Conservation (phyloP, 64 coral and sea anemone genomes). For the Montipora cactus region DNA sequence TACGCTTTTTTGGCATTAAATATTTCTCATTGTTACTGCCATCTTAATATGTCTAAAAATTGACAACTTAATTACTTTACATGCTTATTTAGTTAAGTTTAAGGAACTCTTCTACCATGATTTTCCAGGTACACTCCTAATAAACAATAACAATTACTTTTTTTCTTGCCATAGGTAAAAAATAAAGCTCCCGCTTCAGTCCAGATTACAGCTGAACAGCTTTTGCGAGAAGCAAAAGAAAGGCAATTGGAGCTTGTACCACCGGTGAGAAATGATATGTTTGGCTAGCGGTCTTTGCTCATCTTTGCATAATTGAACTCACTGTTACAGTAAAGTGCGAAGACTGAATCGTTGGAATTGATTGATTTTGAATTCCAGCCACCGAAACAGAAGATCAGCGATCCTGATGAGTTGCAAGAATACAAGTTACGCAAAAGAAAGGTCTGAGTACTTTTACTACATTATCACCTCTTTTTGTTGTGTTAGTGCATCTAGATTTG, state of each 20-base stretch:
- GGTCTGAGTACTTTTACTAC: constrained; percentile 13
- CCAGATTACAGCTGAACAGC: constrained; percentile 97
- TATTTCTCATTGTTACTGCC: background rate
- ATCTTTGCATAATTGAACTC: too few species aligned
- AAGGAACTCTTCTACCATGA: too few species aligned
- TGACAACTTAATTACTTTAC: background rate
- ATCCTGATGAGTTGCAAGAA: constrained; percentile 97
- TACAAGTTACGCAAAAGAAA: constrained; percentile 99
- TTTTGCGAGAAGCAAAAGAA: constrained; percentile 96
- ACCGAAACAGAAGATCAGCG: constrained; percentile 98
- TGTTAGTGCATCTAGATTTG: too few species aligned
- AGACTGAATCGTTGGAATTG: background rate
- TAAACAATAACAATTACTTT: background rate
- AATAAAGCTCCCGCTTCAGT: constrained; percentile 96
- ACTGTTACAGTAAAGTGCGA: background rate
- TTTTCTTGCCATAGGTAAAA: constrained; percentile 75
- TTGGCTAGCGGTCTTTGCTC: too few species aligned
- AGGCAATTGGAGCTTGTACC: constrained; percentile 89
- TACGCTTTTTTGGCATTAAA: background rate
- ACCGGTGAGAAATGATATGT: constrained; percentile 67
- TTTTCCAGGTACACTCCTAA: too few species aligned
- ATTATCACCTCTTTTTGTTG: too few species aligned
- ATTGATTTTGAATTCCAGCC: constrained; percentile 61
- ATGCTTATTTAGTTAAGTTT: too few species aligned
- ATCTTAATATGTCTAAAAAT: background rate